Percentiles rank a stretch among this genome's conserved stretches.
Conservation (phyloP, 2,888 invertebrate species). For the Aspidapion aeneum region DNA sequence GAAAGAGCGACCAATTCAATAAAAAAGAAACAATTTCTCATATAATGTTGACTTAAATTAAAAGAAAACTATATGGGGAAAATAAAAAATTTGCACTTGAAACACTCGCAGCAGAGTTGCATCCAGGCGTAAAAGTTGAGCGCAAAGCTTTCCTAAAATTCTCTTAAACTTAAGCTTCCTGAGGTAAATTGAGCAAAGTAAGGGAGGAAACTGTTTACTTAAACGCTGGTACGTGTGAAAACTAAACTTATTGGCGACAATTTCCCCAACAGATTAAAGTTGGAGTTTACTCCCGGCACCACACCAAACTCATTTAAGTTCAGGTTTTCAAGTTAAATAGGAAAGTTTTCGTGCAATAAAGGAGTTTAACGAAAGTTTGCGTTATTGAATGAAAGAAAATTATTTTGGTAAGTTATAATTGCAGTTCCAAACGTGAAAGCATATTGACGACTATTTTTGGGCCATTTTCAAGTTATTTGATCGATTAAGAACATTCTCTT, state of each 20-base stretch:
- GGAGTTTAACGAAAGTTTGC: background rate
- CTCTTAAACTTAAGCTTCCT: background rate
- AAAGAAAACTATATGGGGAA: too few relatives aligned
- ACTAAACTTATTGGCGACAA: background rate
- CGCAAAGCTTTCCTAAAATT: background rate
- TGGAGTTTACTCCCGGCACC: background rate
- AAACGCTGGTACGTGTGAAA: background rate
- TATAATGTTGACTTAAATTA: too few relatives aligned
- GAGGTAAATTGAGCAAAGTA: background rate
- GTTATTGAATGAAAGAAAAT: background rate
- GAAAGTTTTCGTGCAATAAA: background rate
- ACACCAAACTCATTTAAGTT: background rate
- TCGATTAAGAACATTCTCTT: too few relatives aligned
- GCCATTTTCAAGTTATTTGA: too few relatives aligned
- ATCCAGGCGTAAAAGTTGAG: background rate
- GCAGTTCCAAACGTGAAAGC: background rate
- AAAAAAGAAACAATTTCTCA: too few relatives aligned
- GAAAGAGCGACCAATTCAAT: too few relatives aligned
- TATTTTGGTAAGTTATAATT: background rate
- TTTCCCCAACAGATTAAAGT: background rate
- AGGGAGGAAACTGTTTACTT: background rate
- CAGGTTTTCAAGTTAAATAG: background rate
- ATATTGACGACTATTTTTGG: too few relatives aligned
- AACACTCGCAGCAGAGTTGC: too few relatives aligned
- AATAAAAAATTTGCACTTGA: too few relatives aligned